Evolutionary conservation across 2,113 vertebrate species (phyloP), one percentile per base, ranked within the genome.

Genomic region (Menidia beryllina): DNA sequence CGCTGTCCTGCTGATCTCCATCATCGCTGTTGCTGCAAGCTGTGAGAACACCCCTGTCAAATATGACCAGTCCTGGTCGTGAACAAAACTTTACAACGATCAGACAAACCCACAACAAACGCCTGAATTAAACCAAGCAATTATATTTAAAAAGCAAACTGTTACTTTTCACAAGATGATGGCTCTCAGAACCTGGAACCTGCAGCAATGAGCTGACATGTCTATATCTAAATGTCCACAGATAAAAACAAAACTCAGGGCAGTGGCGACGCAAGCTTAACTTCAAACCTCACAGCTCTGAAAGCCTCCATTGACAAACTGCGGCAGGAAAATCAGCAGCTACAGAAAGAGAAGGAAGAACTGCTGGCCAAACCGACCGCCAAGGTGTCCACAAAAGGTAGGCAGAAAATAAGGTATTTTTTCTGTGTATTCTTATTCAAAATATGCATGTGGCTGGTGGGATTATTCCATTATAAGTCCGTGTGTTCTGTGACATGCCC

Each of bases 11-110:
- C 34, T 92, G 13, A 56, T 92, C 67, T 48, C 76, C 27, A 27
- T 92, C 75, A 83, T 92, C 5, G 85, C 84, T 0, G 60, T 89
- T 10, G 26, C 78, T 7, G 59, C 81, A 7, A 75, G 67, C 43
- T 21, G 90, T 91, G 66, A 89, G 90, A 82, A 45, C 45, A 30
- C 17, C 45, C 12, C 30, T 12, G 1, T 27, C 47, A 20, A 5
- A 39, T 2, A 23, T 4, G 39, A 4, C 48, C 19, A 20, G 4
- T 34, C 36, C n/a, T 23, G 25, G 10, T 47, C 30, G n/a, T 47
- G 15, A 60, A 26, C 43, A 58, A 30, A 30, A 30, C 8, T 30
- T 4, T 30, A 4, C 4, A 4, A 30, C 30, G 4, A 30, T 30
- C 30, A 30, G 8, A 30, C 30, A 30, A 8, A 30, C 8, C 30